Evolutionary conservation across 2,113 vertebrate genomes (phyloP), one percentile per base, ranked within the genome.

Genomic region (Suricata suricatta): DNA sequence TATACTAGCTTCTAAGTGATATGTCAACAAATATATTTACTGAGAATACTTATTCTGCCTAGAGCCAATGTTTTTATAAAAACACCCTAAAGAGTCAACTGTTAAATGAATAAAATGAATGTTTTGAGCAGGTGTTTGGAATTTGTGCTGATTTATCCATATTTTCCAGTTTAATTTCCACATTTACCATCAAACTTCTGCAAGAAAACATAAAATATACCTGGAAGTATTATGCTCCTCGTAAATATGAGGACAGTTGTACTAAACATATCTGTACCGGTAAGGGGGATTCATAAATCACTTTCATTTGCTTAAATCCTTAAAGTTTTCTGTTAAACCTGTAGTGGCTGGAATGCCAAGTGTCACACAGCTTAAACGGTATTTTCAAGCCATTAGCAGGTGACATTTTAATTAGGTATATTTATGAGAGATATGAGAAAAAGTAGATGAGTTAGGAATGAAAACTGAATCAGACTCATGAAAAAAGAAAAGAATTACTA

Each of bases 51-150:
- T 74, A 96, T 69, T 82, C 96, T 83, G 93, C 96, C 97, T 97
- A 97, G 93, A 97, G 97, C 92, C 19, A 94, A 69, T 11, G 64
- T 97, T 98, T 97, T 97, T 90, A 96, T 97, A 90, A 98, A 97
- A 98, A 88, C 92, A 97, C 17, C n/a, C 82, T 41, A 96, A 98
- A 96, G 88, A 98, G 98, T 98, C 95, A 98, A 97, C 95, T 96
- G 97, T 96, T 98, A 98, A 98, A 93, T 95, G 93, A 82, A 97
- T 97, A 96, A 98, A 97, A 96, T 19, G 95, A 95, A 93, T 96
- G 94, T 84, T 98, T 38, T 88, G 90, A 97, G 93, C 97, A 98
- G 98, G 94, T 98, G 97, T 97, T 98, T 95, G 93, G 90, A 88
- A 98, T 97, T 97, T 95, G 88, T 91, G 97, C 97, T 97, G 98